phyloP scores from a whole-genome alignment of 1,140 invertebrate species.

The Anastrepha ludens region DNA sequence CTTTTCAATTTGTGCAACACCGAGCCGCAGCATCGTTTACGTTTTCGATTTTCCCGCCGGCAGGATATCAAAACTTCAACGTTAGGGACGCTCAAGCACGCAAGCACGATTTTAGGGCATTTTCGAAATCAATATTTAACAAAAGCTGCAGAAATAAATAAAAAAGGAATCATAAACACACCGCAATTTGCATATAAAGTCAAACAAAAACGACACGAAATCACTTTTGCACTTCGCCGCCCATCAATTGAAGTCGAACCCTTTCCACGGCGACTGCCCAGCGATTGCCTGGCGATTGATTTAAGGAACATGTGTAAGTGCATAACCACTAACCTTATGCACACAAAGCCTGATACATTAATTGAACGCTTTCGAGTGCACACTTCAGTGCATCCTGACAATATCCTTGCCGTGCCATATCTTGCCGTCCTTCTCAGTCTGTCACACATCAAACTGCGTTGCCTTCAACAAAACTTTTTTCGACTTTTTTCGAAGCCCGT shows the following conservation, averaged over 20 bases:
- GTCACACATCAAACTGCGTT: conserved; percentile 4
- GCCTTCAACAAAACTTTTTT: not conserved
- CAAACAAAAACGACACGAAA: conserved; percentile 46
- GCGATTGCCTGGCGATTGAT: conserved; percentile 48
- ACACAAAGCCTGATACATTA: not conserved
- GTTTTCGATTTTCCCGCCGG: conserved; percentile 62
- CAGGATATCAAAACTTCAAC: conserved; percentile 60
- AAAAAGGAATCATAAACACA: conserved; percentile 31
- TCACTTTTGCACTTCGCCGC: conserved; percentile 44
- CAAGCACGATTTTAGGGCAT: conserved; percentile 39
- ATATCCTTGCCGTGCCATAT: not conserved
- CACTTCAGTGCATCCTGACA: conserved; percentile 59
- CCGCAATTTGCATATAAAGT: conserved; percentile 53
- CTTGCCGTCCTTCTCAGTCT: too few species aligned
- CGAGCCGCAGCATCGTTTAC: conserved; percentile 5
- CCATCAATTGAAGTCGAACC: conserved; percentile 52
- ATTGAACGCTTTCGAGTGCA: conserved; percentile 51
- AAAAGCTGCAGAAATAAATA: conserved; percentile 52
- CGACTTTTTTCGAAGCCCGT: not conserved
- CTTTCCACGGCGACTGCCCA: not conserved
- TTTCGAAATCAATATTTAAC: conserved; percentile 52
- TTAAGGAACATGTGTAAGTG: not conserved
- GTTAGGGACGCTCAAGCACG: conserved; percentile 8
- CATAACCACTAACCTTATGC: too few species aligned
- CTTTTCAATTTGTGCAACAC: not conserved